phyloP scores from a whole-genome alignment of 2,113 vertebrate genomes.

The Hirundichthys speculiger region DNA sequence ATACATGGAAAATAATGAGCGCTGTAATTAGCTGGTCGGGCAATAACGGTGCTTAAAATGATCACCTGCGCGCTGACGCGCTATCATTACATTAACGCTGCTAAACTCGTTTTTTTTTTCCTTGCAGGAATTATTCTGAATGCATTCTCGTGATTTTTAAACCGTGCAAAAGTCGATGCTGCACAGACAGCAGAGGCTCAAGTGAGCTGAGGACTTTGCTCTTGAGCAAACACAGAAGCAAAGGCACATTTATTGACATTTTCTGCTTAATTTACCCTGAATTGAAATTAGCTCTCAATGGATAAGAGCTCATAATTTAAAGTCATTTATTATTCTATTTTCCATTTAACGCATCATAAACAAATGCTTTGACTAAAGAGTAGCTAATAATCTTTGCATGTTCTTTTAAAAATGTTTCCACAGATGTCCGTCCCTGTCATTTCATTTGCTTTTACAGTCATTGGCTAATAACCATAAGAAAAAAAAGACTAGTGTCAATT shows the following conservation, averaged over 20 bases:
- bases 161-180: slow-evolving; percentile 28
- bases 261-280: slow-evolving; percentile 80
- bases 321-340: slow-evolving; percentile 71
- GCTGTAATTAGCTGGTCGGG: slow-evolving; percentile 78
- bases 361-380: slow-evolving; percentile 73
- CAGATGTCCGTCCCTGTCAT: slow-evolving; percentile 48
- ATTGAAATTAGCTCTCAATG: slow-evolving; percentile 77
- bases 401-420: slow-evolving; percentile 60
- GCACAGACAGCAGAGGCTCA: slow-evolving; percentile 36
- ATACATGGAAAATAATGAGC: slow-evolving; percentile 84
- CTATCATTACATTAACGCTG: too few relatives aligned
- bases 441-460: slow-evolving; percentile 72
- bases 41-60: slow-evolving; percentile 74
- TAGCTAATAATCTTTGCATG: slow-evolving; percentile 60
- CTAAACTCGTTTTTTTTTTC: slow-evolving; percentile 40
- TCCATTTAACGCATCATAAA: slow-evolving; percentile 84
- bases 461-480: slow-evolving; percentile 66
- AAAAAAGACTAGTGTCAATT: slow-evolving; percentile 59
- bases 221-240: slow-evolving; percentile 50
- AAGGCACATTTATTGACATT: slow-evolving; percentile 79
- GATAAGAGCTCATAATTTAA: slow-evolving; percentile 65
- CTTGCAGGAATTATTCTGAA: not conserved
- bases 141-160: slow-evolving; percentile 6
- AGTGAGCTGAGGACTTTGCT: slow-evolving; percentile 38
- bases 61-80: slow-evolving; percentile 22